Base-by-base conservation (phyloP, 2,888 invertebrate genomes). In the Unio delphinus region DNA sequence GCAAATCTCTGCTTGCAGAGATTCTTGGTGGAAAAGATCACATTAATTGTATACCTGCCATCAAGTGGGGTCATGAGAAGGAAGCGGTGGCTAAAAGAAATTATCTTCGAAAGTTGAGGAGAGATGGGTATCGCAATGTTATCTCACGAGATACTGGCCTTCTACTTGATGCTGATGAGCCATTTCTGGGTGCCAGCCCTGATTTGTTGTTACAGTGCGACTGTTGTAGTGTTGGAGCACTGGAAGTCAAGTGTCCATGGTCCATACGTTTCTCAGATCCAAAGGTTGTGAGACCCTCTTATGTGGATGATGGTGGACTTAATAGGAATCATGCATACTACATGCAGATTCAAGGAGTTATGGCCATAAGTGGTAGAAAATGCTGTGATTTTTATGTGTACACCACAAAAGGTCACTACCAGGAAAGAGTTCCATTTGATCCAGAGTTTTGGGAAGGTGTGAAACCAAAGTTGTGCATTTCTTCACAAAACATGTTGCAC, bases 301-400 rank as follows among this genome's bases (percentile, higher is more conserved):
- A 23, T 23, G 23, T 23, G 23, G 23, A 23, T 23, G 23, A 23
- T 23, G 23, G 23, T 23, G 23, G 23, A 23, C 23, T 23, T 23
- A 23, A 23, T 23, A 23, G 23, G 23, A 23, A 23, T 23, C 23
- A 23, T 23, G 23, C 23, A 23, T 23, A 23, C 23, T 23, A 57
- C 61, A 55, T 23, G 23, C 73, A 70, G 55, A 45, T 73, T 55
- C 70, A 73, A 56, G 69, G 64, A 11, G 70, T 70, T 58, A 56
- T 70, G 61, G 70, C 70, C 15, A 59, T 73, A n/a, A 65, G 56
- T 28, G 57, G 26, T 18, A 58, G 65, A 58, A 60, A 60, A n/a
- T 71, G 68, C 64, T 71, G 71, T 57, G 68, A 68, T 60, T 61
- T 71, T 23, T 54, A 60, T 64, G 55, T 71, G 26, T 67, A 59